Percentiles rank a stretch among this genome's conserved stretches.
Conservation (phyloP, 2,888 invertebrate genomes). For the Drosophila neotestacea region DNA sequence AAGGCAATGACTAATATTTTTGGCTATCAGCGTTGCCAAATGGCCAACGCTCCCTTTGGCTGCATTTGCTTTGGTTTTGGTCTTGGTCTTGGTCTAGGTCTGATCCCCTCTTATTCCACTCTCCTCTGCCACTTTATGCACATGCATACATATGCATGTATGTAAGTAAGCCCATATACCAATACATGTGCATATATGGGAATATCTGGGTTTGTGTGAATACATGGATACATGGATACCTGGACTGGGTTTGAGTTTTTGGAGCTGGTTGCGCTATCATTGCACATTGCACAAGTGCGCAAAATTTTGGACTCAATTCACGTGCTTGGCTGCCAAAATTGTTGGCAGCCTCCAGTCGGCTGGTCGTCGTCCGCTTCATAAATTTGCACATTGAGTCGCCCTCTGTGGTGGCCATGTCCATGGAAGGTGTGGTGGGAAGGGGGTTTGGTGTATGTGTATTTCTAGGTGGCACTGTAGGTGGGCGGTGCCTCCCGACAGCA, state of each 20-base stretch:
- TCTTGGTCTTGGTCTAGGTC: conserved; percentile 14
- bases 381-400: conserved; percentile 78
- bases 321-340: conserved; percentile 83
- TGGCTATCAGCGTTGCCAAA: conserved; percentile 73
- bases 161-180: background rate
- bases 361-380: conserved; percentile 72
- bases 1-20: conserved; percentile 78
- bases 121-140: conserved; percentile 29
- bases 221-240: conserved; percentile 15
- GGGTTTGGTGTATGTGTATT: background rate
- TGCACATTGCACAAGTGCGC: conserved; percentile 80
- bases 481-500: background rate
- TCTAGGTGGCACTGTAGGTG: background rate
- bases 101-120: background rate
- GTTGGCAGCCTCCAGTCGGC: conserved; percentile 69
- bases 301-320: conserved; percentile 83
- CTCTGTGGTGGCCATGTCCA: conserved; percentile 34
- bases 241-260: conserved; percentile 28
- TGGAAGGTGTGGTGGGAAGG: background rate
- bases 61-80: conserved; percentile 9
- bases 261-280: conserved; percentile 67
- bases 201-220: conserved; percentile 24
- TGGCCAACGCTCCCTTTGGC: conserved; percentile 57
- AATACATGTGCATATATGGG: conserved; percentile 8
- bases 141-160: conserved; percentile 5